phyloP scores from a whole-genome alignment of 2,113 vertebrate species.

The Sphyrna mokarran region DNA sequence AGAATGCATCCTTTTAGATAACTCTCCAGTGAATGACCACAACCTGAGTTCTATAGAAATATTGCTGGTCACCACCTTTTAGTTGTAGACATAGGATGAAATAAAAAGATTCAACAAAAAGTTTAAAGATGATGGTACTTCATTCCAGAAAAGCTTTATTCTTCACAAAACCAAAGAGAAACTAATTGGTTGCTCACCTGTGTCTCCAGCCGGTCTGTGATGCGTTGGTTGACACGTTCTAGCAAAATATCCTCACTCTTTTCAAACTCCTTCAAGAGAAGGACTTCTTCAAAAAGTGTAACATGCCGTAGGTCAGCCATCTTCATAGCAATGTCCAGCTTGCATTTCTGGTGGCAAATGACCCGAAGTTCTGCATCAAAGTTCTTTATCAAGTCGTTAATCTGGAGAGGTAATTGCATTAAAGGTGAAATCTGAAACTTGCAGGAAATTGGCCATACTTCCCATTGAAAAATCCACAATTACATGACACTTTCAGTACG shows the following conservation, averaged over 20 bases:
- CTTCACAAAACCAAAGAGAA: background rate
- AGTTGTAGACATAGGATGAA: background rate
- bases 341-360: conserved; percentile 68
- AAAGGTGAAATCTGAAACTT: background rate
- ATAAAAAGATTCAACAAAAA: background rate
- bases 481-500: background rate
- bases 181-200: conserved; percentile 46
- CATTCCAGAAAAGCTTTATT: background rate
- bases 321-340: conserved; percentile 72
- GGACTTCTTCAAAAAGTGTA: conserved; percentile 75
- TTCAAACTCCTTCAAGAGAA: conserved; percentile 73
- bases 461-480: background rate
- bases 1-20: background rate
- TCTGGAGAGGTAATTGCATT: conserved; percentile 51
- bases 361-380: conserved; percentile 75
- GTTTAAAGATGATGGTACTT: background rate
- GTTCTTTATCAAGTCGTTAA: conserved; percentile 55
- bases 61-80: background rate
- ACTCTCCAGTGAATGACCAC: background rate
- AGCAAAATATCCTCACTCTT: conserved; percentile 68
- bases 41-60: background rate
- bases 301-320: conserved; percentile 65
- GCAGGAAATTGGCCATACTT: background rate
- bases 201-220: conserved; percentile 55
- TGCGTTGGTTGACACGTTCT: conserved; percentile 53